Conservation (phyloP, 2,888 invertebrate genomes). For the Phalera bucephala region DNA sequence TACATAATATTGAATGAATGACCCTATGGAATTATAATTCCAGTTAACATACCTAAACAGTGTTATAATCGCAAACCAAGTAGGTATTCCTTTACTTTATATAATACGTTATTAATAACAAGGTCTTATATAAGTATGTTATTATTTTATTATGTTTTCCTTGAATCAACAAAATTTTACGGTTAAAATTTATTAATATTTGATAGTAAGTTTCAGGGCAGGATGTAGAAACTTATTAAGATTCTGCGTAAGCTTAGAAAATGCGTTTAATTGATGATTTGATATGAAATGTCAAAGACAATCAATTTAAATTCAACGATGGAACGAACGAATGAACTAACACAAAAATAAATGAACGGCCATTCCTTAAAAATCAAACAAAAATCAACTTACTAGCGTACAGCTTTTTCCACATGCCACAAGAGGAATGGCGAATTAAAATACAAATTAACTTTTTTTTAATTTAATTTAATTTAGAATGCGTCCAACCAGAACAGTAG, state of each 20-base stretch:
- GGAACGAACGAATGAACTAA: conserved; percentile 15
- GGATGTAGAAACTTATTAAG: neutral
- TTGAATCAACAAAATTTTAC: neutral
- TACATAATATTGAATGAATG: too few species aligned
- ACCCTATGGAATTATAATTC: too few species aligned
- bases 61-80: too few species aligned
- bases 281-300: too few species aligned
- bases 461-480: conserved; percentile 12
- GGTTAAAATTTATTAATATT: neutral
- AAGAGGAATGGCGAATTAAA: conserved; percentile 1
- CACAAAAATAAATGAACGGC: conserved; percentile 8
- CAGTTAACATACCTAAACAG: too few species aligned
- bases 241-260: neutral
- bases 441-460: conserved; percentile 14
- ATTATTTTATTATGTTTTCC: neutral
- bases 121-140: neutral
- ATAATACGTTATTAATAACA: too few species aligned
- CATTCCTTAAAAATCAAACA: conserved; percentile 7
- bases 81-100: neutral
- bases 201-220: neutral
- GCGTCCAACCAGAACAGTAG: conserved; percentile 45
- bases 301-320: too few species aligned
- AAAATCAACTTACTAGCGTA: conserved; percentile 46
- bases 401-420: conserved; percentile 46
- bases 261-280: neutral